phyloP scores from a whole-genome alignment of 64 coral and sea anemone genomes.

The Montipora sp. region DNA sequence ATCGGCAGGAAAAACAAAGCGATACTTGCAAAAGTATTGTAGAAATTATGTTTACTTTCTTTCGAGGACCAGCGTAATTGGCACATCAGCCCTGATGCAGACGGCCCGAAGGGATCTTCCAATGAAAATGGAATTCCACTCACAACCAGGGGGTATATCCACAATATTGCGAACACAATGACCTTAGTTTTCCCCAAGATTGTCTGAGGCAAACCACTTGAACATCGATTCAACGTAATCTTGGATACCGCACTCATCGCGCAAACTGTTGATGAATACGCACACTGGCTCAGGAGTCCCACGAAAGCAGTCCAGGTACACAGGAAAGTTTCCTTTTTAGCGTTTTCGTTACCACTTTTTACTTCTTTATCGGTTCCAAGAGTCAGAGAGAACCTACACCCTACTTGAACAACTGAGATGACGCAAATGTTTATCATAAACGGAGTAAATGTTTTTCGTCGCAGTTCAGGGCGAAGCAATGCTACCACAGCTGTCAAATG shows the following conservation, averaged over 20 bases:
- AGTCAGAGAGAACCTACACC: background rate
- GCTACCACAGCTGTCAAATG: background rate
- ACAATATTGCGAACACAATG: background rate
- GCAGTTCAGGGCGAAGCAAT: background rate
- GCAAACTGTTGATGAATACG: conserved; percentile 13
- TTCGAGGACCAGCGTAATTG: conserved; percentile 6
- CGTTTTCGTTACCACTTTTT: background rate
- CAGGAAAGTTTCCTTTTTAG: background rate
- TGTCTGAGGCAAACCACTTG: background rate
- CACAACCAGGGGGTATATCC: background rate
- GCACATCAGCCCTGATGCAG: background rate
- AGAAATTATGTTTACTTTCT: background rate
- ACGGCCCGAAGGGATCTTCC: background rate
- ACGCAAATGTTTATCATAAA: conserved; percentile 21
- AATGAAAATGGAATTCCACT: background rate
- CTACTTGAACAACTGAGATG: background rate
- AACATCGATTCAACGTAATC: background rate
- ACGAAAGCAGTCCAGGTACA: conserved; percentile 10
- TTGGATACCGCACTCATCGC: conserved; percentile 8
- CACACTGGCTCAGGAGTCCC: background rate
- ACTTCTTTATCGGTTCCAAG: background rate
- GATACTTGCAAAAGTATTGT: background rate
- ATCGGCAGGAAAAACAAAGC: background rate
- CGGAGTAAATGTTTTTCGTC: background rate
- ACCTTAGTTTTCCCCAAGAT: background rate